Percentiles rank a stretch among this genome's conserved stretches.
Conservation (phyloP, 2,888 invertebrate genomes). For the Hypsopygia costalis region DNA sequence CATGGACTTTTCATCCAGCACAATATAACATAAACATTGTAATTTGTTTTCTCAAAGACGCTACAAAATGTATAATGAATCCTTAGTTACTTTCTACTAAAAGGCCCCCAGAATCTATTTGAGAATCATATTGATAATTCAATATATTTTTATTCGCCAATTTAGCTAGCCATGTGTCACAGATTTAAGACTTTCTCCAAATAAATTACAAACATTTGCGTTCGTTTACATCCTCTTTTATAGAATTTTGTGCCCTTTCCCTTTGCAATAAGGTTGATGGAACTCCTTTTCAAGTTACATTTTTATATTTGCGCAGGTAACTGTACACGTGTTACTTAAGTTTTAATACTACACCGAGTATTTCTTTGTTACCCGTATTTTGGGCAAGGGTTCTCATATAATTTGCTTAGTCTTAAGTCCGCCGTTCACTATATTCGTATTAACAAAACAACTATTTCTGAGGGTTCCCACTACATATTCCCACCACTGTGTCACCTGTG, state of each 20-base stretch:
- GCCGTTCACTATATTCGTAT: not conserved
- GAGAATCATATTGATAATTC: no score
- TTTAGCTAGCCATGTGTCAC: slow-evolving; percentile 20
- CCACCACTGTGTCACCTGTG: no score
- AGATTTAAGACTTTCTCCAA: slow-evolving; percentile 28
- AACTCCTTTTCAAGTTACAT: slow-evolving; percentile 8
- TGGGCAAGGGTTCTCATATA: slow-evolving; percentile 25
- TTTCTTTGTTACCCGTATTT: slow-evolving; percentile 45
- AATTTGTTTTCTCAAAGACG: no score
- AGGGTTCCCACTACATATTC: no score
- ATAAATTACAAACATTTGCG: slow-evolving; percentile 22
- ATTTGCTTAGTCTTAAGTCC: slow-evolving; percentile 31
- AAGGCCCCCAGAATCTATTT: no score
- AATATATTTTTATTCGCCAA: no score
- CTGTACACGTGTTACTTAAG: slow-evolving; percentile 29
- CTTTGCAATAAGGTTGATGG: slow-evolving; percentile 12
- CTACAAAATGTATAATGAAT: no score
- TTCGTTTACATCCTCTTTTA: not conserved
- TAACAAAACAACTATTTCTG: not conserved
- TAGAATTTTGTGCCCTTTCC: slow-evolving; percentile 13
- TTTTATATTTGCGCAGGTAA: slow-evolving; percentile 17
- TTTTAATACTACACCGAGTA: slow-evolving; percentile 24
- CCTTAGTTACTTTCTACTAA: no score
- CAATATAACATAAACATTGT: no score
- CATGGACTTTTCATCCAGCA: no score